Percentiles rank a stretch among this genome's conserved stretches.
These are phyloP conservation scores for Sialia sialis DNA, from an alignment of 2,113 vertebrate genomes.

Conservation along the genomic window DNA sequence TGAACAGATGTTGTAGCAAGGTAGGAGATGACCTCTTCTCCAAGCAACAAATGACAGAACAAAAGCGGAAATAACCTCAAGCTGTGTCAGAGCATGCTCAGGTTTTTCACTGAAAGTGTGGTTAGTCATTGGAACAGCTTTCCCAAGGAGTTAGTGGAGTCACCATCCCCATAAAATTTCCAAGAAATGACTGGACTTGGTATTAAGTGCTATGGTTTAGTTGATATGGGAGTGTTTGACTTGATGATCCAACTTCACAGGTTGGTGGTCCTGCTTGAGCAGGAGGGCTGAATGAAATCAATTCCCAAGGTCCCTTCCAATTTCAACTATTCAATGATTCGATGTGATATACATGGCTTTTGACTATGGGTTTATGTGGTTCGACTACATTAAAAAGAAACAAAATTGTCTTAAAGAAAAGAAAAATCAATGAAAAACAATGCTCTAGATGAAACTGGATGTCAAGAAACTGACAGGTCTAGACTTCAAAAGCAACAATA, in stretches of 20 bases:
- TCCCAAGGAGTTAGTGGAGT: background rate
- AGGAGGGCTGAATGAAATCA: background rate
- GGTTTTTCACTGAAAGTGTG: background rate
- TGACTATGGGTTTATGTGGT: background rate
- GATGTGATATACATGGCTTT: background rate
- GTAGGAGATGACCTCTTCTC: background rate
- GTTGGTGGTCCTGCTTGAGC: background rate
- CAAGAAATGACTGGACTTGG: accelerated
- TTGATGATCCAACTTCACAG: background rate
- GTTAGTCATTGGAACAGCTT: background rate
- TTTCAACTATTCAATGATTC: background rate
- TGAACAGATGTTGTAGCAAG: background rate
- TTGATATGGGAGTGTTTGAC: background rate
- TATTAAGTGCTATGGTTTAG: accelerated
- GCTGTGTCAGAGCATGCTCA: background rate
- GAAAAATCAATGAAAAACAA: background rate
- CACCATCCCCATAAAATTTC: background rate
- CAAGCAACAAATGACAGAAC: background rate
- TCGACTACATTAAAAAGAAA: background rate
- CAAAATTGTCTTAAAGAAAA: background rate
- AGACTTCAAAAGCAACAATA: background rate
- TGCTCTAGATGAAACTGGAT: background rate
- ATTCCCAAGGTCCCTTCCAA: background rate
- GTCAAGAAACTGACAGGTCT: background rate
- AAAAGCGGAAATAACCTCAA: background rate